Conservation (phyloP, 2,797 vertebrate species). For the Botia kubotai region DNA sequence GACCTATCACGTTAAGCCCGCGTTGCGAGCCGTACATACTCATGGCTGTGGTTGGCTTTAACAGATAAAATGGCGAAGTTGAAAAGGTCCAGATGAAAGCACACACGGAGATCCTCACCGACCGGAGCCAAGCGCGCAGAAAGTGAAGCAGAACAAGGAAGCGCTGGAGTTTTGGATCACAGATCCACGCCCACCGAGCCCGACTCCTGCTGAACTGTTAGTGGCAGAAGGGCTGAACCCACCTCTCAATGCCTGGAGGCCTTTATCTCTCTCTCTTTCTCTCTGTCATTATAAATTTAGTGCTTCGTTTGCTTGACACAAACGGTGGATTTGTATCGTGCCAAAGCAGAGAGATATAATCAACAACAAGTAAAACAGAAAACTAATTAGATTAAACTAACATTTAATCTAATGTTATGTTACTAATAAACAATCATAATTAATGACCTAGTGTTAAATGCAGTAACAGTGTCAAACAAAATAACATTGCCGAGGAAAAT, state of each 20-base stretch:
- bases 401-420: too few relatives aligned
- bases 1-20: conserved; percentile 49
- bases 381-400: too few relatives aligned
- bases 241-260: background rate
- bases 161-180: conserved; percentile 19
- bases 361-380: too few relatives aligned
- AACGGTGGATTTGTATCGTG: too few relatives aligned
- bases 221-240: background rate
- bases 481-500: too few relatives aligned
- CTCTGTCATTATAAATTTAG: too few relatives aligned
- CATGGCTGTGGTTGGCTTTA: conserved; percentile 54
- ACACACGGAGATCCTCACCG: background rate
- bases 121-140: background rate
- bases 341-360: too few relatives aligned
- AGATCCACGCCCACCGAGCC: background rate
- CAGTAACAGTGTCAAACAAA: too few relatives aligned
- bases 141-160: background rate
- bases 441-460: too few relatives aligned
- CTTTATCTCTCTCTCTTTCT: too few relatives aligned
- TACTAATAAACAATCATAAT: too few relatives aligned
- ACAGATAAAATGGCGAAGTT: background rate
- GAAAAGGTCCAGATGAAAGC: background rate
- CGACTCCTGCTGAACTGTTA: background rate
- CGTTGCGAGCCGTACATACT: conserved; percentile 69
- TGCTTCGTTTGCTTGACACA: too few relatives aligned